Evolutionary conservation across 2,113 vertebrate species (phyloP).

Genomic region (Sphaerodactylus townsendi): DNA sequence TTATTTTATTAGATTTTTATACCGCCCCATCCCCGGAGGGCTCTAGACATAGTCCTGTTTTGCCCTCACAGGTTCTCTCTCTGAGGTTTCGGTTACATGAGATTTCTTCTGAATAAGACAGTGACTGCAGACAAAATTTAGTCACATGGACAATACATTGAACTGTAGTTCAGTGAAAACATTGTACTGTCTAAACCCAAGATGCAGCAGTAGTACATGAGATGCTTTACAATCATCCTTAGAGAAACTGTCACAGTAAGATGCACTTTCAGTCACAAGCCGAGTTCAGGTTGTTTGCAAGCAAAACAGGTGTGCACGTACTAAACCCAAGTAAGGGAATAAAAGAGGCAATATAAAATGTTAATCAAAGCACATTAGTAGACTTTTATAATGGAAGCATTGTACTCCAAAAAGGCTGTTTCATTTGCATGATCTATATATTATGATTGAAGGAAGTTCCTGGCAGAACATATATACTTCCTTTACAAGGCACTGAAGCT

Average conservation of each 20-base stretch:
- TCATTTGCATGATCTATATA: neutral
- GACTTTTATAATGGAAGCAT: conserved; percentile 18
- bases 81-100: neutral
- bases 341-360: conserved; percentile 11
- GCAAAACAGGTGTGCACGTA: conserved; percentile 21
- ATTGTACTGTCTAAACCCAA: conserved; percentile 14
- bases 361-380: neutral
- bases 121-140: conserved; percentile 30
- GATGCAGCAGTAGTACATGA: conserved; percentile 24
- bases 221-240: conserved; percentile 22
- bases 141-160: conserved; percentile 23
- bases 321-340: neutral
- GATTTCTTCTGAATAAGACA: conserved; percentile 50
- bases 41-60: neutral
- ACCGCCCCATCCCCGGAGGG: no score
- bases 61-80: conserved; percentile 19
- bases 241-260: neutral
- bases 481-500: conserved; percentile 11
- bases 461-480: conserved; percentile 14
- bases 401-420: neutral
- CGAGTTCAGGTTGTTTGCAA: conserved; percentile 21
- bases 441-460: conserved; percentile 19
- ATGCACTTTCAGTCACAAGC: neutral
- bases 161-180: conserved; percentile 14
- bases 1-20: no score